phyloP scores from a whole-genome alignment of 2,797 vertebrate genomes.

The Pipistrellus kuhlii region DNA sequence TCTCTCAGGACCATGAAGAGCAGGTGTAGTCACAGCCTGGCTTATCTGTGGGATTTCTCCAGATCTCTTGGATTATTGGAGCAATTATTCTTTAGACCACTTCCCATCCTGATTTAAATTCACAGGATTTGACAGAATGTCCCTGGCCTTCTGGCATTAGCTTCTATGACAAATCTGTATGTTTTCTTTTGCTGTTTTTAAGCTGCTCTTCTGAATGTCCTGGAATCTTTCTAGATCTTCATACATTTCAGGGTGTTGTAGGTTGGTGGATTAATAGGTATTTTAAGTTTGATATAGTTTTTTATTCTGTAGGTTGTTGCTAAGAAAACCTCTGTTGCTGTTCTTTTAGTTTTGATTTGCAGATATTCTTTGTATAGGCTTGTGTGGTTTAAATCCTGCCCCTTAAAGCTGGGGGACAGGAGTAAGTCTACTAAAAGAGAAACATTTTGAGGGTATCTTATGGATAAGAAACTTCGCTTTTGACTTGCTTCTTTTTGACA shows the following conservation, averaged over 20 bases:
- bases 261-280: not conserved
- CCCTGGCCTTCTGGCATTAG: slow-evolving; percentile 9
- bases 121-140: slow-evolving; percentile 1
- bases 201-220: not conserved
- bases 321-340: slow-evolving; percentile 6
- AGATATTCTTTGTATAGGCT: not conserved
- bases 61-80: not conserved
- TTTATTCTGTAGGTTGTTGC: not conserved
- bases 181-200: slow-evolving; percentile 16
- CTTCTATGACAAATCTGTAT: not conserved
- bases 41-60: not conserved
- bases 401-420: not conserved
- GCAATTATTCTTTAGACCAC: not conserved
- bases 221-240: not conserved
- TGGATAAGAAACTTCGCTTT: not conserved
- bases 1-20: not conserved
- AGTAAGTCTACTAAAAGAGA: not conserved
- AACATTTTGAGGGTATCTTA: slow-evolving; percentile 2
- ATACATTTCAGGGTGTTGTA: not conserved
- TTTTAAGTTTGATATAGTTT: not conserved
- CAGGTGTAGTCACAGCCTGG: not conserved
- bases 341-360: slow-evolving; percentile 8
- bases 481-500: not conserved
- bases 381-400: not conserved
- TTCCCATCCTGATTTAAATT: slow-evolving; percentile 8